These are phyloP conservation scores for Amphiprion clarkii DNA, from an alignment of 2,797 vertebrate genomes.

Conservation along the genomic window DNA sequence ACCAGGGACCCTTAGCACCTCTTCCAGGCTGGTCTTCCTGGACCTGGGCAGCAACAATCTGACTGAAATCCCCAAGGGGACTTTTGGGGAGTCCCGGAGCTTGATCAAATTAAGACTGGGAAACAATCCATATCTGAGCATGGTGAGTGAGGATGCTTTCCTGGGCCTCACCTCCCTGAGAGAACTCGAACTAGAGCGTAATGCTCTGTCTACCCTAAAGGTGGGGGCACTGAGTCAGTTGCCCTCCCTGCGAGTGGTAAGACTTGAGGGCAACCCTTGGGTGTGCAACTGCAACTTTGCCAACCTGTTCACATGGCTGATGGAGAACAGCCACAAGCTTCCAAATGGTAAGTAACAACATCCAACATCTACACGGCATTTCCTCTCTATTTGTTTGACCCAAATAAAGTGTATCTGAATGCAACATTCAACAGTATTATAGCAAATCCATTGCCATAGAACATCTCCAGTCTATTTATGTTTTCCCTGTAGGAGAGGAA, in stretches of 20 bases:
- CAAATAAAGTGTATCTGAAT: slow-evolving; percentile 49
- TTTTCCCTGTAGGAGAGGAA: slow-evolving; percentile 77
- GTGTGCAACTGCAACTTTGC: slow-evolving; percentile 97
- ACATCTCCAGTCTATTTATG: slow-evolving; percentile 74
- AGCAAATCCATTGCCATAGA: slow-evolving; percentile 58
- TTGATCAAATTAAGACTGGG: slow-evolving; percentile 93
- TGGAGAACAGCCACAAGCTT: slow-evolving; percentile 94
- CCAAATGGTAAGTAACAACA: slow-evolving; percentile 90
- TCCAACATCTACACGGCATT: slow-evolving; percentile 4
- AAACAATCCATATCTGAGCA: slow-evolving; percentile 92
- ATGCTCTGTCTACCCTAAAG: slow-evolving; percentile 91
- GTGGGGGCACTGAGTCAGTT: slow-evolving; percentile 91
- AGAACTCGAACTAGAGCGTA: slow-evolving; percentile 95
- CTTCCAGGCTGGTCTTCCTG: slow-evolving; percentile 93
- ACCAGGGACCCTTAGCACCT: slow-evolving; percentile 94
- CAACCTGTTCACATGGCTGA: slow-evolving; percentile 94
- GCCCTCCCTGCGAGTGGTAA: slow-evolving; percentile 92
- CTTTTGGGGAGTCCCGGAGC: slow-evolving; percentile 92
- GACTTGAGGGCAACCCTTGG: slow-evolving; percentile 97
- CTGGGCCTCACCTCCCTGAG: slow-evolving; percentile 93
- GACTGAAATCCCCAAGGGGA: slow-evolving; percentile 93
- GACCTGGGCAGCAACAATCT: slow-evolving; percentile 97
- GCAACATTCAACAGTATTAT: slow-evolving; percentile 43
- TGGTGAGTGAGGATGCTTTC: slow-evolving; percentile 94
- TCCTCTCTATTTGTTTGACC: slow-evolving; percentile 43